Conservation (phyloP, 2,888 invertebrate species). For the Matsumyia berberina region DNA sequence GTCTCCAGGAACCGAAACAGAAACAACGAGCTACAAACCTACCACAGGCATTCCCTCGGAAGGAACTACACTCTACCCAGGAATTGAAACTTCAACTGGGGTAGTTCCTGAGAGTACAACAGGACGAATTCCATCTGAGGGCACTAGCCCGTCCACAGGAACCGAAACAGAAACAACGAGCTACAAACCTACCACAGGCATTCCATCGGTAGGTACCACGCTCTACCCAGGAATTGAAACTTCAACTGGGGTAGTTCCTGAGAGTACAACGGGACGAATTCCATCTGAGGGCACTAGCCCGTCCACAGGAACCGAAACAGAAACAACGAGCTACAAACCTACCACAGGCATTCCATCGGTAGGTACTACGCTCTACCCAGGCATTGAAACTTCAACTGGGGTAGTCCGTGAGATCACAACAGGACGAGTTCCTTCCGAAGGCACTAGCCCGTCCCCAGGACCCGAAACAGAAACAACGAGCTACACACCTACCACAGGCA, state of each 20-base stretch:
- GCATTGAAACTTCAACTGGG: background rate
- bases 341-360: background rate
- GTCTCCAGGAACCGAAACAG: too few species aligned
- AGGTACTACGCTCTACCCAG: background rate
- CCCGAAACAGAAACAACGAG: background rate
- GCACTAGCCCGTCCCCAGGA: background rate
- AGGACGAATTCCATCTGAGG: too few species aligned
- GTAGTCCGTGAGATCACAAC: background rate
- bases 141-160: background rate
- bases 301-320: background rate
- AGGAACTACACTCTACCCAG: conserved; percentile 21
- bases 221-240: too few species aligned
- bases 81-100: background rate
- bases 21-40: background rate
- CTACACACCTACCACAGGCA: background rate
- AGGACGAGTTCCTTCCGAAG: background rate
- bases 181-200: background rate
- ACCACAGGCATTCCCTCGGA: background rate
- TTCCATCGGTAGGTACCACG: background rate
- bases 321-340: background rate
- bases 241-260: background rate
- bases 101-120: background rate
- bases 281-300: background rate
- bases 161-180: background rate
- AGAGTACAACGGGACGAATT: background rate